Evolutionary conservation across 1,140 invertebrate species (phyloP).

Genomic region (Halesus radiatus): DNA sequence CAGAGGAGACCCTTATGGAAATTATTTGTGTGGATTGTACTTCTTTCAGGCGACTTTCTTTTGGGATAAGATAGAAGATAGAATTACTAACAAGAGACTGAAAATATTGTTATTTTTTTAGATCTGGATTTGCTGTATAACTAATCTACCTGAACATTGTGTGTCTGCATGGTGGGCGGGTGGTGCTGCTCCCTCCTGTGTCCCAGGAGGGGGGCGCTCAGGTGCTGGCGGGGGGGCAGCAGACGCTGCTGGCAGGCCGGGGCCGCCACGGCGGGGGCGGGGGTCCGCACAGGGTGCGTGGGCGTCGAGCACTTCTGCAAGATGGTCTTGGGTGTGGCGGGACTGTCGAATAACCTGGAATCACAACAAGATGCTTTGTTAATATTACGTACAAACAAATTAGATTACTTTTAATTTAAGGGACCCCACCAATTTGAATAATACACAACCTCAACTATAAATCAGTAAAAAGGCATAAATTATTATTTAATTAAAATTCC

Average conservation of each 20-base stretch:
- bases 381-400: no score
- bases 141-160: slow-evolving; percentile 45
- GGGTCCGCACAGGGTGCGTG: slow-evolving; percentile 69
- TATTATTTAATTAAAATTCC: no score
- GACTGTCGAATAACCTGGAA: slow-evolving; percentile 83
- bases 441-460: no score
- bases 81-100: no score
- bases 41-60: no score
- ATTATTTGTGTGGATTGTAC: no score
- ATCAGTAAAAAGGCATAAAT: no score
- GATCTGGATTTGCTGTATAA: not conserved
- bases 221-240: not conserved
- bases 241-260: slow-evolving; percentile 62
- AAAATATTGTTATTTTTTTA: no score
- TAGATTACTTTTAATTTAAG: no score
- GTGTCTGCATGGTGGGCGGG: slow-evolving; percentile 62
- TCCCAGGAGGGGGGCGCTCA: not conserved
- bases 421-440: no score
- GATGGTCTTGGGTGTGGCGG: slow-evolving; percentile 87
- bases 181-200: slow-evolving; percentile 43
- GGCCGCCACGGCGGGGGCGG: slow-evolving; percentile 58
- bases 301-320: slow-evolving; percentile 81
- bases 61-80: no score
- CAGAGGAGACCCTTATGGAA: no score
- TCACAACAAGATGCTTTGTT: not conserved